phyloP scores from a whole-genome alignment of 23 tunicate species.

The Halocynthia roretzi region DNA sequence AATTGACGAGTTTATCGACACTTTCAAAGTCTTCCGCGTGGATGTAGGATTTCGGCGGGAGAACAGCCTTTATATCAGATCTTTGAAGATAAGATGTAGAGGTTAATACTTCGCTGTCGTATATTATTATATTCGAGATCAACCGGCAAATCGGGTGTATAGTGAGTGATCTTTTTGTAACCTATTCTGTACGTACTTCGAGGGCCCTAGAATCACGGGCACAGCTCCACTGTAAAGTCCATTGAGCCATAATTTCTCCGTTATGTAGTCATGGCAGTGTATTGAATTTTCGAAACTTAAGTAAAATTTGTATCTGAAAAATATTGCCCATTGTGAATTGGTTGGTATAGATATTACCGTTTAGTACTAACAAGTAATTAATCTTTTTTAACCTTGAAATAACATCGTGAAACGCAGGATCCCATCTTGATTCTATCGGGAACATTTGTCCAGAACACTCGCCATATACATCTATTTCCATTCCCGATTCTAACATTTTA shows the following conservation, averaged over 20 bases:
- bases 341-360: too few relatives aligned
- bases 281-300: constrained; percentile 4
- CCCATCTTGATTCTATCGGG: constrained; percentile 1
- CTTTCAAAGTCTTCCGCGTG: neutral
- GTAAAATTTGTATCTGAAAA: constrained; percentile 1
- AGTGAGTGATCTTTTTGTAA: too few relatives aligned
- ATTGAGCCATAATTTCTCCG: constrained; percentile 8
- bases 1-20: neutral
- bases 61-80: neutral
- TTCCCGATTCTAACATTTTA: too few relatives aligned
- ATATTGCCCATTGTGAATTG: too few relatives aligned
- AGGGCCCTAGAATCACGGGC: constrained; percentile 1
- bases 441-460: too few relatives aligned
- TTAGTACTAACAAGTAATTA: too few relatives aligned
- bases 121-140: too few relatives aligned
- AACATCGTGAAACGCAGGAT: neutral
- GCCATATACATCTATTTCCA: too few relatives aligned
- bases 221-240: constrained; percentile 14
- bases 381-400: neutral
- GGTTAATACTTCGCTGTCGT: too few relatives aligned
- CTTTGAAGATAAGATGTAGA: neutral
- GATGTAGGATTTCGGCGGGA: constrained; percentile 7
- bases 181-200: neutral
- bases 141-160: too few relatives aligned
- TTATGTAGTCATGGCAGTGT: neutral